phyloP scores from a whole-genome alignment of 2,113 vertebrate species.

The Mustela lutreola region DNA sequence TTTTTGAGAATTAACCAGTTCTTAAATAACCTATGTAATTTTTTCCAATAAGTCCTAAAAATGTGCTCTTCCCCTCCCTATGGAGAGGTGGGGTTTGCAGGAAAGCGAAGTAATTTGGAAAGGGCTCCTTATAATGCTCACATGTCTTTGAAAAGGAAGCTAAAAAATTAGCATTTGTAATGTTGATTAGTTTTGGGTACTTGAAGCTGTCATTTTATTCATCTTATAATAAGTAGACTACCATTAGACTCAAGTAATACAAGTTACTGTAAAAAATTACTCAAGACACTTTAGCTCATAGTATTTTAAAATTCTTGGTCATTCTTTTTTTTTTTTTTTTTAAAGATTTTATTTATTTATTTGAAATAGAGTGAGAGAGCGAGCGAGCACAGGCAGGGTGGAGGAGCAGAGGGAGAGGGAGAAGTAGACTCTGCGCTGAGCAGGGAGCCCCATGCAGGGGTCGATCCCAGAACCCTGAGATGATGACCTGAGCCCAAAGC shows the following conservation, averaged over 20 bases:
- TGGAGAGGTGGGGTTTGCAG: not conserved
- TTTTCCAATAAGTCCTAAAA: not conserved
- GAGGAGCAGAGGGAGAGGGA: too few species aligned
- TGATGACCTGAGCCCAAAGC: too few species aligned
- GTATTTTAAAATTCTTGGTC: not conserved
- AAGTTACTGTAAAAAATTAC: not conserved
- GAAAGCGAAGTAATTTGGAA: not conserved
- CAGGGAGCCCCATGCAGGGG: too few species aligned
- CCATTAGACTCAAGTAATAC: not conserved
- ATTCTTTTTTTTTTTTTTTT: not conserved
- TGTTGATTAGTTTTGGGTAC: not conserved
- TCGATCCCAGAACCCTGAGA: too few species aligned
- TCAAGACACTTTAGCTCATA: not conserved
- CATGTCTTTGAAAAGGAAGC: not conserved
- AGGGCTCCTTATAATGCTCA: not conserved
- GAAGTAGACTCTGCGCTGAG: too few species aligned
- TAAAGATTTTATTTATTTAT: too few species aligned
- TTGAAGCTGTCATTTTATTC: not conserved
- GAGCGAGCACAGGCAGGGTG: too few species aligned
- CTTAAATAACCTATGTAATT: not conserved
- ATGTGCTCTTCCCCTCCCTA: not conserved
- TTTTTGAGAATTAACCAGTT: constrained; percentile 44
- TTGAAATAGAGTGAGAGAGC: too few species aligned
- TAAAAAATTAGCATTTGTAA: not conserved
- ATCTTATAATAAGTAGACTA: not conserved